phyloP scores from a whole-genome alignment of 2,797 vertebrate genomes.

The Eutrigla gurnardus region DNA sequence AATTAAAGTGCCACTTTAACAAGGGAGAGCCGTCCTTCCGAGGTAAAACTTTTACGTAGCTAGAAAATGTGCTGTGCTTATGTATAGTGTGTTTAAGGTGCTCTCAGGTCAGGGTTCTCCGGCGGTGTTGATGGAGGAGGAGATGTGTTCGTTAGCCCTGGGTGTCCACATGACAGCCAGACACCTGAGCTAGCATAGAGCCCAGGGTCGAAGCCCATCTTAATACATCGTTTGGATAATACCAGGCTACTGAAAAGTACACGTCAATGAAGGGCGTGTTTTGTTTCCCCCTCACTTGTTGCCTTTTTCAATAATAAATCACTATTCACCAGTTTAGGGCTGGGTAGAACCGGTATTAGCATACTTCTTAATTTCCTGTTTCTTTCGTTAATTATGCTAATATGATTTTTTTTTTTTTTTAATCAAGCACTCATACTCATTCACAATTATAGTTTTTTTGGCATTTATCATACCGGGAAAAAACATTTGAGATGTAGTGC shows the following conservation, averaged over 20 bases:
- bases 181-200: constrained; percentile 35
- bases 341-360: no score
- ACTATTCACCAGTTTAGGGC: no score
- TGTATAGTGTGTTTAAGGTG: constrained; percentile 4
- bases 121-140: constrained; percentile 32
- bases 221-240: background rate
- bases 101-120: constrained; percentile 43
- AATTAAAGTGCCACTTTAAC: background rate
- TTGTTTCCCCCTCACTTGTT: constrained; percentile 1
- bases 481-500: background rate
- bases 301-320: background rate
- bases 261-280: no score
- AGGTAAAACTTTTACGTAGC: background rate
- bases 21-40: background rate
- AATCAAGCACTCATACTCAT: no score
- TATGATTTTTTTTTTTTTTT: no score
- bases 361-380: background rate
- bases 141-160: constrained; percentile 26
- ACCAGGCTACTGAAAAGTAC: background rate
- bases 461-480: background rate
- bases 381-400: no score
- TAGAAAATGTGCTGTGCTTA: constrained; percentile 4
- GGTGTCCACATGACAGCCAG: constrained; percentile 39
- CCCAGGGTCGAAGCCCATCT: background rate
- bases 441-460: background rate